A percentile compares a stretch with the other conserved stretches of the same genome.
phyloP scores from a whole-genome alignment of 2,797 vertebrate genomes.

The Gorsachius magnificus region DNA sequence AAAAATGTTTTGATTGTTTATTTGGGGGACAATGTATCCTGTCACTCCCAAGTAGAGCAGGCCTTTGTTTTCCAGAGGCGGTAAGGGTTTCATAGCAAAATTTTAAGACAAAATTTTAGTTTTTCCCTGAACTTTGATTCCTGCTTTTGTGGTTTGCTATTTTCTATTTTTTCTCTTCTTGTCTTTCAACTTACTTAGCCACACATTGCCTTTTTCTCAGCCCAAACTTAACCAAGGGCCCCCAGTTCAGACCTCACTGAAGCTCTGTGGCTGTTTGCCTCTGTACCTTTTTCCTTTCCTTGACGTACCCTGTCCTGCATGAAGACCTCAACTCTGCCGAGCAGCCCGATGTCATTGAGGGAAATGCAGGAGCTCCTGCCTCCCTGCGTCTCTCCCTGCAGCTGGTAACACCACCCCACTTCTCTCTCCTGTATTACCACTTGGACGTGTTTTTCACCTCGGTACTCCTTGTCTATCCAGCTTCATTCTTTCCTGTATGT shows the following conservation, averaged over 20 bases:
- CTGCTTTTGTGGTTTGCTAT: not conserved
- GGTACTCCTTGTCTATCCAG: not conserved
- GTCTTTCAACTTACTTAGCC: not conserved
- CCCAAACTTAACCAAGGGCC: not conserved
- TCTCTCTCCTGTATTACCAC: not conserved
- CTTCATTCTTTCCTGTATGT: not conserved
- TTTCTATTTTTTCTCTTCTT: not conserved
- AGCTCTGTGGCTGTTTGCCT: not conserved
- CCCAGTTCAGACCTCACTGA: not conserved
- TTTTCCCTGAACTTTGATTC: not conserved
- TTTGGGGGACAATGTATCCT: not conserved
- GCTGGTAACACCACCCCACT: rapidly evolving
- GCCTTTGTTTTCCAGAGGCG: not conserved
- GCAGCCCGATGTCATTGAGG: not conserved
- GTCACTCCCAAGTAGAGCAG: not conserved
- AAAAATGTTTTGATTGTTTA: not conserved
- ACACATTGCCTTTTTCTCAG: not conserved
- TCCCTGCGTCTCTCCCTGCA: not conserved
- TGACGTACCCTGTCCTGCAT: not conserved
- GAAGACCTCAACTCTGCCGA: not conserved
- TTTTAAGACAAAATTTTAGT: not conserved
- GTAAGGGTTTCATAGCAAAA: not conserved
- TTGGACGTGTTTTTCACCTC: not conserved
- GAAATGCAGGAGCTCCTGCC: not conserved
- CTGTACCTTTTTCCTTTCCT: not conserved